Conservation (phyloP, 2,113 vertebrate genomes). For the Pseudopipra pipra region DNA sequence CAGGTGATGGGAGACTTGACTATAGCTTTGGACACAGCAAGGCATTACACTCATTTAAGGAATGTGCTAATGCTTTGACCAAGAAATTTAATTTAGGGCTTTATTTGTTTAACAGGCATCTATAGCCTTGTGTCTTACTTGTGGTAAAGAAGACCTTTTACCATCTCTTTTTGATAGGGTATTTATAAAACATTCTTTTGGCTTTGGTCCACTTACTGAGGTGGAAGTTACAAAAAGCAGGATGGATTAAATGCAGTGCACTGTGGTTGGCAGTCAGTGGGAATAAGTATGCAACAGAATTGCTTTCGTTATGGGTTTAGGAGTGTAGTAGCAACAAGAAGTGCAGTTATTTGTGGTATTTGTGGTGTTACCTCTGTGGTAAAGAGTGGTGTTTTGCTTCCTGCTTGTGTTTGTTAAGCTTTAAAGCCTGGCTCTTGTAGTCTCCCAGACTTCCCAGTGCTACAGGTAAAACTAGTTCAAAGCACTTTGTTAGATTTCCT, state of each 20-base stretch:
- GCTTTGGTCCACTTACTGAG: neutral
- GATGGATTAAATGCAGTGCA: neutral
- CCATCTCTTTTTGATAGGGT: neutral
- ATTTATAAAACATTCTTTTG: neutral
- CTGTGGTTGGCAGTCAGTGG: neutral
- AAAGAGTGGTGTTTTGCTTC: neutral
- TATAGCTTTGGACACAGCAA: neutral
- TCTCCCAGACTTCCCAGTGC: neutral
- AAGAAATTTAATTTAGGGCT: neutral
- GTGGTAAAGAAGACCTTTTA: neutral
- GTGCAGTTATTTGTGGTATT: conserved; percentile 14
- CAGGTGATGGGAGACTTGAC: neutral
- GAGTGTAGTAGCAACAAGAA: neutral
- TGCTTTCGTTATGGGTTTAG: neutral
- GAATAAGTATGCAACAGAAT: neutral
- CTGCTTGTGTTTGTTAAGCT: neutral
- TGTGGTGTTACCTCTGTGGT: neutral
- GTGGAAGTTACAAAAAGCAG: neutral
- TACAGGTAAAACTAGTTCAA: neutral
- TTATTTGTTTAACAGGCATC: neutral
- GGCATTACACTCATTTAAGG: neutral
- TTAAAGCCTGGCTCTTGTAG: neutral
- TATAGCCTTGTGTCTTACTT: neutral
- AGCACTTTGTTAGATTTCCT: neutral
- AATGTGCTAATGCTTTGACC: neutral